These are phyloP conservation scores for Gonatopus flavifemur DNA, from an alignment of 1,140 invertebrate genomes.

Conservation along the genomic window DNA sequence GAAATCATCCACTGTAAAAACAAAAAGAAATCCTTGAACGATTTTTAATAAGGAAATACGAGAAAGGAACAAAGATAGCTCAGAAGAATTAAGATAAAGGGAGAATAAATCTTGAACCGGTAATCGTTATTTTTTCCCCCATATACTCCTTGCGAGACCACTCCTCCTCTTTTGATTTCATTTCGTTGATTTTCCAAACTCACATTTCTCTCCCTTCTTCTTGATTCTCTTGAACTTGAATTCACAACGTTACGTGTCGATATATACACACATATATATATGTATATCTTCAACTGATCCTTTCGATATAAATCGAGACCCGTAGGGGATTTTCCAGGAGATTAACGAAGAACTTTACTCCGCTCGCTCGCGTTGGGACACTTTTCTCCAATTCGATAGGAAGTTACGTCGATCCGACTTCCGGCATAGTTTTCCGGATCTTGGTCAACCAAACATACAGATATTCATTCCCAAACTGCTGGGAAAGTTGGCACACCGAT, in stretches of 20 bases:
- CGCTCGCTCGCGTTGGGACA: conserved; percentile 31
- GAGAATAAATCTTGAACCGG: neutral
- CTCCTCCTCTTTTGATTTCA: too few species aligned
- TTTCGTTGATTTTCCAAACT: too few species aligned
- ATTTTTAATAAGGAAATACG: conserved; percentile 18
- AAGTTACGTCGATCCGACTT: conserved; percentile 36
- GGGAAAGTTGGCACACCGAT: conserved; percentile 24
- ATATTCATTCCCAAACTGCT: conserved; percentile 18
- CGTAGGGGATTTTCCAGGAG: conserved; percentile 34
- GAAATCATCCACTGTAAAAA: conserved; percentile 20
- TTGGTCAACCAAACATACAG: conserved; percentile 29
- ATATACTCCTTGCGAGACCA: too few species aligned
- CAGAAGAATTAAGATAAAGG: neutral
- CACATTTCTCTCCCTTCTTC: too few species aligned
- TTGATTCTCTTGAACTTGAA: conserved; percentile 28
- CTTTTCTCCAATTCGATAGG: conserved; percentile 48
- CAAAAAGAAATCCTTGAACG: conserved; percentile 16
- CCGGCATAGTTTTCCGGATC: conserved; percentile 21
- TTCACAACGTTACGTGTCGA: conserved; percentile 31
- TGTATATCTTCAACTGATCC: too few species aligned
- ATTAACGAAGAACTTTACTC: conserved; percentile 44
- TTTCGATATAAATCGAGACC: conserved; percentile 34
- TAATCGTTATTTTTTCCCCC: too few species aligned
- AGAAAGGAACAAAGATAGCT: neutral
- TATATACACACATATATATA: too few species aligned